Percentiles rank a stretch among this genome's conserved stretches.
Evolutionary conservation across 2,113 vertebrate genomes (phyloP).

Genomic region (Salvelinus namaycush): DNA sequence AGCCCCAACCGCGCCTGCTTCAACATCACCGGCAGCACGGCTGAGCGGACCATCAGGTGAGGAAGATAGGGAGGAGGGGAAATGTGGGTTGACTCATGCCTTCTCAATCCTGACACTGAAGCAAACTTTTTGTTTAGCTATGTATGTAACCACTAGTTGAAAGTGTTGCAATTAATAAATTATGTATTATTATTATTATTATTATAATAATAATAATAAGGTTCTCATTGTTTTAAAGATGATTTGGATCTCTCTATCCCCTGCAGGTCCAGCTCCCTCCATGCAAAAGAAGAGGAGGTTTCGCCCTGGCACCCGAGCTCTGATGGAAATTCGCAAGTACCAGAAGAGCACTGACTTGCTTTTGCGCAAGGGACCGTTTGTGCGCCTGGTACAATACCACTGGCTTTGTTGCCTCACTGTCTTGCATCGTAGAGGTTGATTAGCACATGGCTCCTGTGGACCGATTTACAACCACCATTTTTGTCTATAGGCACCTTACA

Average conservation of each 20-base stretch:
- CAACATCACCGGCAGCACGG: slow-evolving; percentile 15
- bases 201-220: background rate
- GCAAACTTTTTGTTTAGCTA: background rate
- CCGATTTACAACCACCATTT: no score
- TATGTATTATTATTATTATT: background rate
- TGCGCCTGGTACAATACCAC: slow-evolving; percentile 68
- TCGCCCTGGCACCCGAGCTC: slow-evolving; percentile 73
- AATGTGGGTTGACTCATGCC: background rate
- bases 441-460: no score
- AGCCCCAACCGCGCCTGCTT: background rate
- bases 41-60: slow-evolving; percentile 45
- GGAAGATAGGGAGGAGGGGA: background rate
- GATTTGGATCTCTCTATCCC: background rate
- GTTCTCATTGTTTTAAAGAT: background rate
- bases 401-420: no score
- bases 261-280: slow-evolving; percentile 32
- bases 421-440: no score
- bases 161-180: no score
- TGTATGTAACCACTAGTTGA: background rate
- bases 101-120: background rate
- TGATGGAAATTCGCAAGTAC: slow-evolving; percentile 80
- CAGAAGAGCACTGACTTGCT: slow-evolving; percentile 78
- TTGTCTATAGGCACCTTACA: no score
- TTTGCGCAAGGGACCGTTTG: slow-evolving; percentile 74
- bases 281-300: slow-evolving; percentile 48